Evolutionary conservation across 1,140 invertebrate species (phyloP), one percentile per base, ranked within the genome.

Genomic region (Aphelenchoides fujianensis): DNA sequence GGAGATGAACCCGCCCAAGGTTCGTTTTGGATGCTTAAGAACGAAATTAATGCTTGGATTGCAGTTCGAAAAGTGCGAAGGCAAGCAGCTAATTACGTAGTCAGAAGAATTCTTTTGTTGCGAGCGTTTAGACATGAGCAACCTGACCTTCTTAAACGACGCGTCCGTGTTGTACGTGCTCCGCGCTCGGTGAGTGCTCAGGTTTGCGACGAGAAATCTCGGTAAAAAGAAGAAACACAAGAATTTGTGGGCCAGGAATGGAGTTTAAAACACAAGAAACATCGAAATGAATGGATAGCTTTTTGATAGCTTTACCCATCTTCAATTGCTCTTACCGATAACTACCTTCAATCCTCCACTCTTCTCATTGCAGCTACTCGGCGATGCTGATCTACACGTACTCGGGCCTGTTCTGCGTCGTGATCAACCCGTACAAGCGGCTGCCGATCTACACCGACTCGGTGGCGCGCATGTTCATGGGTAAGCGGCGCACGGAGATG

Each of bases 101-200:
- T n/a, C n/a, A n/a, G n/a, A n/a, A n/a, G n/a, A n/a, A n/a, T n/a
- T n/a, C n/a, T n/a, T n/a, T n/a, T n/a, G n/a, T n/a, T n/a, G n/a
- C n/a, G n/a, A n/a, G n/a, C n/a, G n/a, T n/a, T n/a, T n/a, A n/a
- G 95, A 98, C 87, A 97, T 98, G 94, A 97, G 96, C 81, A 97
- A 97, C 89, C 91, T 99, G 91, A 98, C 96, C 86, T 98, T 98
- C 88, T 90, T 99, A 86, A 98, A 98, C 89, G 96, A 99, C 87
- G 95, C 96, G 87, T 95, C 94, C 85, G 95, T 99, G 83, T 90
- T 98, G 86, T 90, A 97, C 90, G 98, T 98, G 89, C 90, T 98
- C 88, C 95, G 94, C 88, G 90, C 93, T 88, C 90, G 96, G 90
- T 99, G 98, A 90, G 91, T 48, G 12, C 41, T n/a, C n/a, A n/a